Base-by-base conservation (phyloP, 2,888 invertebrate genomes). In the Crepidodera aurea region DNA sequence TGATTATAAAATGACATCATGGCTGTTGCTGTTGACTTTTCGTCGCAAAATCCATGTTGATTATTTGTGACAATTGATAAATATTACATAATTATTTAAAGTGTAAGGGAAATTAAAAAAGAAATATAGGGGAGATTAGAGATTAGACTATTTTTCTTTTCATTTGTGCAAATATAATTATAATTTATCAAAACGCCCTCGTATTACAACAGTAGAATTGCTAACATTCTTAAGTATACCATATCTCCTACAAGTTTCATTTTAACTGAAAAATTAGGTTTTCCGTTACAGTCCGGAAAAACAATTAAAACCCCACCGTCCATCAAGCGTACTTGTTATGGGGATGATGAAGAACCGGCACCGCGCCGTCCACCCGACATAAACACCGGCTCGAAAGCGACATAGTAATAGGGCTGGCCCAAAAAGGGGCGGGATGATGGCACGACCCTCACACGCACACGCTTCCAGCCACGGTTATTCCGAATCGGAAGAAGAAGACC, bases 361-460 rank as follows among this genome's bases (percentile, higher is more conserved):
- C 29, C 8, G 29, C 29, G 29, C 29, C 29, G 34, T 1, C 13
- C 2, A 10, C 32, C 10, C 34, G 10, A n/a, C 13, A n/a, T 3
- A 12, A 12, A 34, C 34, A 34, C 34, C 34, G 34, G 13, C 34
- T 29, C 22, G 6, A 22, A 22, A 4, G 22, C 22, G 22, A 22
- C 22, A 22, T 29, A 34, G 12, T 34, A n/a, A 34, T 34, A 63
- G 68, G 57, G 65, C 63, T 61, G 62, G 58, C 69, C 69, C 65
- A 27, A 67, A 70, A 71, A 69, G 69, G 71, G 72, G 72, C 73
- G 71, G 72, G 69, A 64, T 66, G 65, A 65, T 67, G 67, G 61
- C 60, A 66, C 68, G 71, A 66, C 74, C 73, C 71, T 71, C 69
- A 59, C 70, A 68, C 72, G 75, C 74, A 72, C 71, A 67, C 64